These are phyloP conservation scores for Ferrisia virgata DNA, from an alignment of 2,888 invertebrate species.

Conservation along the genomic window DNA sequence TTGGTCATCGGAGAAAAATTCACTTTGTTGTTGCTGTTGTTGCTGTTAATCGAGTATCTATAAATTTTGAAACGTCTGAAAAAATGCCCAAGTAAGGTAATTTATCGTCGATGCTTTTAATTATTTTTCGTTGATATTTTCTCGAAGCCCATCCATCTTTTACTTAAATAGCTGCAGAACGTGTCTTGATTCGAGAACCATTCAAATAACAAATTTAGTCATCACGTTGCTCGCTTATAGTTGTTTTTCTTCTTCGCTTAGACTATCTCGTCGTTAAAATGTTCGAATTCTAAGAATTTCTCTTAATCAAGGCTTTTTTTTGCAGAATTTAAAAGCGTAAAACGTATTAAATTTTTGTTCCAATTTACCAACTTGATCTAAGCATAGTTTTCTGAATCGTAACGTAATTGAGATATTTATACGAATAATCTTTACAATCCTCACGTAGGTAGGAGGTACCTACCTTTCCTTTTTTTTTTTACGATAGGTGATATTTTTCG, in stretches of 20 bases:
- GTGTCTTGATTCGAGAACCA: background rate
- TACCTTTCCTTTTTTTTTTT: background rate
- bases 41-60: background rate
- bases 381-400: background rate
- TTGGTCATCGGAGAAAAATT: background rate
- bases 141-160: background rate
- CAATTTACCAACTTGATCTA: background rate
- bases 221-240: background rate
- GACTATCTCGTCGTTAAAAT: background rate
- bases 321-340: background rate
- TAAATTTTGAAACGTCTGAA: background rate
- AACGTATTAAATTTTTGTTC: background rate
- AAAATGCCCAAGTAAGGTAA: background rate
- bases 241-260: background rate
- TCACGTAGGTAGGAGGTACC: too few species aligned
- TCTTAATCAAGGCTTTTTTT: background rate
- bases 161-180: background rate
- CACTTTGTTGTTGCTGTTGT: background rate
- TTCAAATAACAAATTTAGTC: background rate
- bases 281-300: background rate
- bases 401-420: background rate
- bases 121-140: background rate
- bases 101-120: background rate
- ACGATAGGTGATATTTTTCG: background rate
- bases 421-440: background rate